phyloP scores from a whole-genome alignment of 2,888 invertebrate genomes.

The Latrodectus hesperus region DNA sequence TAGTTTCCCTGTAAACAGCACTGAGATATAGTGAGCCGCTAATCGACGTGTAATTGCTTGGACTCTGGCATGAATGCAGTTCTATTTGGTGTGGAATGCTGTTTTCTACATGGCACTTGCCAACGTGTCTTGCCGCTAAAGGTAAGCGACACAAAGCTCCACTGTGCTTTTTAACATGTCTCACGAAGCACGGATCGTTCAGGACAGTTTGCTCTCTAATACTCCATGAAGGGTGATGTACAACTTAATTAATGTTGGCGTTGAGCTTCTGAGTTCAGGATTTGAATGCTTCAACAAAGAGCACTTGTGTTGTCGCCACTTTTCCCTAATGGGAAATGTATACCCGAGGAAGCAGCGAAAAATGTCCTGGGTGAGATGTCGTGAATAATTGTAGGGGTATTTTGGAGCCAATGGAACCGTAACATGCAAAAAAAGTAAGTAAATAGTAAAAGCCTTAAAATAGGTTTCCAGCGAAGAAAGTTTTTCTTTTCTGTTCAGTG shows the following conservation, averaged over 20 bases:
- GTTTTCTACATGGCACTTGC: constrained; percentile 38
- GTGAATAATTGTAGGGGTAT: not conserved
- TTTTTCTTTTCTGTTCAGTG: too few species aligned
- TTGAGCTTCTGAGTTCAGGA: constrained; percentile 54
- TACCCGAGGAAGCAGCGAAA: not conserved
- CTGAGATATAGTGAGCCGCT: constrained; percentile 55
- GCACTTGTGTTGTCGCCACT: constrained; percentile 7
- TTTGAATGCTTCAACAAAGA: constrained; percentile 52
- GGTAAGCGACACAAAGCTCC: constrained; percentile 48
- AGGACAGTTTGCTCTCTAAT: constrained; percentile 66
- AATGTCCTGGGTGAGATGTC: constrained; percentile 2
- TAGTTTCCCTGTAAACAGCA: constrained; percentile 28
- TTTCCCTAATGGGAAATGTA: not conserved
- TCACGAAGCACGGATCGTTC: constrained; percentile 52
- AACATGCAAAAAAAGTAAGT: too few species aligned
- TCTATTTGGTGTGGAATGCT: constrained; percentile 39
- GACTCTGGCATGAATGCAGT: constrained; percentile 43
- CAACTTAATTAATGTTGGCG: constrained; percentile 64
- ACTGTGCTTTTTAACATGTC: constrained; percentile 37
- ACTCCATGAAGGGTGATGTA: constrained; percentile 62
- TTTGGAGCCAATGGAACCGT: not conserved
- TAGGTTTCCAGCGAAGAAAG: too few species aligned
- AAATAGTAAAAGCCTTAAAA: too few species aligned
- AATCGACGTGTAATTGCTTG: constrained; percentile 66
- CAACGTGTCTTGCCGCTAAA: constrained; percentile 59